Evolutionary conservation across 2,888 invertebrate species (phyloP).

Genomic region (Minunthozetes semirufus): DNA sequence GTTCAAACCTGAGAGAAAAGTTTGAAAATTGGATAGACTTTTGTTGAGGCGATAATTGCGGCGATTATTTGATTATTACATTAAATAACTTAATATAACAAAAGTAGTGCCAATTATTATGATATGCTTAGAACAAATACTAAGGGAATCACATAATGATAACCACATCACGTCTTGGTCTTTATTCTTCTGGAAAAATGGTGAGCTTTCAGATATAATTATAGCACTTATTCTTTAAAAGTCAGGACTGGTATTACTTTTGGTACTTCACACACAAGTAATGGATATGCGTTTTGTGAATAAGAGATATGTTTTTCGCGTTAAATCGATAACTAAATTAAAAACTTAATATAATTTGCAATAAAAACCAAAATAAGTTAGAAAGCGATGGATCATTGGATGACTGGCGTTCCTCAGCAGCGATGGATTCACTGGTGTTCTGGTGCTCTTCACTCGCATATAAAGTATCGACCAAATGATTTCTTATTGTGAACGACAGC

Average conservation of each 20-base stretch:
- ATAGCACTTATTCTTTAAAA: not conserved
- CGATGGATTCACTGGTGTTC: slow-evolving; percentile 2
- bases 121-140: not conserved
- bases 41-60: not conserved
- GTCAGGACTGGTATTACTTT: not conserved
- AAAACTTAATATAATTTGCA: not conserved
- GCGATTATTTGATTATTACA: not conserved
- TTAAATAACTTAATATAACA: not conserved
- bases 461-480: slow-evolving; percentile 24
- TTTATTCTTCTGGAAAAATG: not conserved
- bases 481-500: slow-evolving; percentile 13
- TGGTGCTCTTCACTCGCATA: slow-evolving; percentile 3
- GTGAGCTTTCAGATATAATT: not conserved
- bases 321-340: not conserved
- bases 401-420: not conserved
- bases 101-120: not conserved
- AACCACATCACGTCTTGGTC: slow-evolving; percentile 19
- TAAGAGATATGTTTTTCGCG: not conserved
- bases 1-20: not conserved
- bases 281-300: not conserved
- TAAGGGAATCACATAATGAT: slow-evolving; percentile 8
- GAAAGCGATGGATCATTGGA: not conserved
- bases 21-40: not conserved
- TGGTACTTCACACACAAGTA: not conserved
- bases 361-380: not conserved